Evolutionary conservation across 2,888 invertebrate species (phyloP), one percentile per base, ranked within the genome.

Genomic region (Agriopis marginaria): DNA sequence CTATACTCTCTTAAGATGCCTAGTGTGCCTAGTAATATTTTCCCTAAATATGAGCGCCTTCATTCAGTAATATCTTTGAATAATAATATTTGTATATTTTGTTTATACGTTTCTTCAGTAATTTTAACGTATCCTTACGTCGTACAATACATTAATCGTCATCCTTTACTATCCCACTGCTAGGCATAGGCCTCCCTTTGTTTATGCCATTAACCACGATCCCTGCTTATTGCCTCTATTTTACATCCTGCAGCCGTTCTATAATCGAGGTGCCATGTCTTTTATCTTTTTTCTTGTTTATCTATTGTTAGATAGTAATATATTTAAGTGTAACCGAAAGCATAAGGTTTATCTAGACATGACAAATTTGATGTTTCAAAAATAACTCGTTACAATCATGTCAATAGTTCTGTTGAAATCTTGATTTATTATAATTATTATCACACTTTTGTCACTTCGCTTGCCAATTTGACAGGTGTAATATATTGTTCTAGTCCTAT

Each of bases 351-450:
- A 62, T 64, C 51, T 62, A 55, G 62, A 71, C 14, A 54, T 51
- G 58, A 67, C 49, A 64, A 40, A 45, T 56, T 51, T 59, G 17
- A 53, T 12, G 51, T 9, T 42, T 4, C 49, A 32, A 50, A 60
- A 50, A 49, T 60, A 62, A n/a, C 40, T 51, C 10, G 23, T 44
- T 53, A 14, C 44, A 50, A 49, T 49, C 45, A 23, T 23, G 17
- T 23, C 17, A 45, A 23, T 42, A 8, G 32, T 32, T 45, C 9
- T 32, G 44, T 44, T 44, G 17, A 54, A n/a, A 62, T 62, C 62
- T 62, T 62, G 62, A 62, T 63, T 59, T 69, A 67, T 55, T 47
- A 54, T 49, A 54, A 64, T 58, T 53, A 64, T 58, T 53, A 40
- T 49, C 12, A 55, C 23, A 47, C 12, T 61, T 54, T 40, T 62